These are phyloP conservation scores for Lasioglossum figueresi DNA, from an alignment of 2,888 invertebrate genomes.

Conservation along the genomic window DNA sequence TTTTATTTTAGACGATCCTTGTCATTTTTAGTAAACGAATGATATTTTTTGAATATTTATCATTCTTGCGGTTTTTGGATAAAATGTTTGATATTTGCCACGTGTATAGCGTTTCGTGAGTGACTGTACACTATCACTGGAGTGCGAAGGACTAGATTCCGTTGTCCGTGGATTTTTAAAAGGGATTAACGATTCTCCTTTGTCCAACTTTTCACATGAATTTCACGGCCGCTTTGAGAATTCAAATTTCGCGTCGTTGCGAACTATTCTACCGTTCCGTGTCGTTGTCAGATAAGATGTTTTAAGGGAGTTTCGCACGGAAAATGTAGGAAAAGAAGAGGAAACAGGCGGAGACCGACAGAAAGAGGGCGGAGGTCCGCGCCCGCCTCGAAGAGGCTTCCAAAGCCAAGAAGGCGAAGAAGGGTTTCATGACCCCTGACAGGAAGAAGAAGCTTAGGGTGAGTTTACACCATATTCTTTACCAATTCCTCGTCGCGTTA, in stretches of 20 bases:
- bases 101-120: neutral
- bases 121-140: neutral
- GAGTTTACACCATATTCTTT: conserved; percentile 82
- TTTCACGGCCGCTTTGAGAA: neutral
- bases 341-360: conserved; percentile 98
- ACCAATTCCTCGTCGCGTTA: neutral
- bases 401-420: conserved; percentile 99
- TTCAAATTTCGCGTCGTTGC: neutral
- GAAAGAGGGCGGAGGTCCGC: conserved; percentile 99
- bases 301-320: conserved; percentile 72
- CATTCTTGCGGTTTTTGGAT: neutral
- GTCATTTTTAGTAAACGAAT: neutral
- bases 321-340: conserved; percentile 95
- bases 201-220: neutral
- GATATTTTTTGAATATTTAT: neutral
- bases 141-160: neutral
- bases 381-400: conserved; percentile 99
- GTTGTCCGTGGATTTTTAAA: neutral
- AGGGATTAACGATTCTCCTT: neutral
- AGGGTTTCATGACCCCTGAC: conserved; percentile 99
- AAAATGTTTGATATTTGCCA: neutral
- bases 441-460: conserved; percentile 99
- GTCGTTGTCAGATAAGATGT: conserved; percentile 59
- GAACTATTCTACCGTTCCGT: conserved; percentile 1
- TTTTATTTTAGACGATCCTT: neutral